Percentiles rank a stretch among this genome's conserved stretches.
Evolutionary conservation across 2,888 invertebrate genomes (phyloP).

Genomic region (Conistra vaccinii): DNA sequence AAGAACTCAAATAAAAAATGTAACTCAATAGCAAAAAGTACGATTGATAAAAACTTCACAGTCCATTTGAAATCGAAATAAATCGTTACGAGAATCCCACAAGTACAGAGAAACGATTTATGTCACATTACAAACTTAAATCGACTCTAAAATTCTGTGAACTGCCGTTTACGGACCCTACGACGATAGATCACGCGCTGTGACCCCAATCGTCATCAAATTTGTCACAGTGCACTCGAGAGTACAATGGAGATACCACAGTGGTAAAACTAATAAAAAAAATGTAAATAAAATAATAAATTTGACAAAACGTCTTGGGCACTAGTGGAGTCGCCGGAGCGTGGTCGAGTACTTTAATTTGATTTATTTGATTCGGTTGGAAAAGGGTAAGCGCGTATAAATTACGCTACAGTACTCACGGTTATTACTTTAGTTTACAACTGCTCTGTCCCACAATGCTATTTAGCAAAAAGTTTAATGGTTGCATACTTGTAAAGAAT

Average conservation of each 20-base stretch:
- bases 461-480: conserved; percentile 70
- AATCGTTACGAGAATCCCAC: conserved; percentile 80
- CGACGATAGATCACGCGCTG: conserved; percentile 84
- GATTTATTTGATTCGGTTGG: conserved; percentile 88
- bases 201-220: conserved; percentile 90
- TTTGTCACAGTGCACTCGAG: conserved; percentile 90
- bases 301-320: conserved; percentile 91
- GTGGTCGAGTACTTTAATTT: conserved; percentile 88
- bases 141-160: conserved; percentile 88
- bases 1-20: conserved; percentile 52
- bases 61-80: conserved; percentile 68
- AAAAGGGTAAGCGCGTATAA: conserved; percentile 87
- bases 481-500: conserved; percentile 55
- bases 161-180: conserved; percentile 85
- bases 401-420: conserved; percentile 80
- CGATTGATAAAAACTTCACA: conserved; percentile 60
- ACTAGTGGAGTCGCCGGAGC: conserved; percentile 85
- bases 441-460: conserved; percentile 63
- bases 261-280: conserved; percentile 87
- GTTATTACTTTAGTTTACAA: conserved; percentile 67
- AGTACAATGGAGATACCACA: conserved; percentile 85
- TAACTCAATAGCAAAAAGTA: conserved; percentile 44
- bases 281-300: conserved; percentile 90
- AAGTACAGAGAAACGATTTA: conserved; percentile 84
- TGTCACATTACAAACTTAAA: conserved; percentile 85